Conservation (phyloP, 2,888 invertebrate genomes). For the Pyrocoelia pectoralis region DNA sequence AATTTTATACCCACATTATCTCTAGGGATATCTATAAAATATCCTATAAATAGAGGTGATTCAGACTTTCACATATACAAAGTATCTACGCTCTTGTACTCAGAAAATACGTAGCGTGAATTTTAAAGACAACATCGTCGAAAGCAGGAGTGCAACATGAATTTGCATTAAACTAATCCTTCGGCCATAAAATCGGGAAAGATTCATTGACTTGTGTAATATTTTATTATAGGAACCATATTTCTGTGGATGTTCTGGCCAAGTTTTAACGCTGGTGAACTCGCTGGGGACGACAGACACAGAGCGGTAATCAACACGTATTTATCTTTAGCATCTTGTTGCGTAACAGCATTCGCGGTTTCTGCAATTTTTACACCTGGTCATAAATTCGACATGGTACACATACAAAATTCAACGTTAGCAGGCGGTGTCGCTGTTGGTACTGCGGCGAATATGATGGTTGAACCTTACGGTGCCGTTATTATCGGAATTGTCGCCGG, state of each 20-base stretch:
- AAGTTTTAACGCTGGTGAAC: slow-evolving; percentile 90
- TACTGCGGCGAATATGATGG: slow-evolving; percentile 81
- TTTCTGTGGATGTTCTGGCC: slow-evolving; percentile 99
- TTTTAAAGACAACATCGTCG: no score
- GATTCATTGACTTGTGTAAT: no score
- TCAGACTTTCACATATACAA: no score
- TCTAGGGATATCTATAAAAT: slow-evolving; percentile 8
- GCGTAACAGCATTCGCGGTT: slow-evolving; percentile 83
- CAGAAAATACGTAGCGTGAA: no score
- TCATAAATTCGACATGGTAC: slow-evolving; percentile 89
- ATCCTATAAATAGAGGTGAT: not conserved
- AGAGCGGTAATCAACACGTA: slow-evolving; percentile 95
- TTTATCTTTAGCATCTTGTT: slow-evolving; percentile 82
- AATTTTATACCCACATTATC: slow-evolving; percentile 7
- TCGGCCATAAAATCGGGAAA: no score
- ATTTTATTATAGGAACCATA: slow-evolving; percentile 81
- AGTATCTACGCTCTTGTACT: no score
- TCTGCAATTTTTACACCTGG: slow-evolving; percentile 79
- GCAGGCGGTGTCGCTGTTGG: slow-evolving; percentile 95
- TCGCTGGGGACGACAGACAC: slow-evolving; percentile 75
- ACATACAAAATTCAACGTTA: slow-evolving; percentile 92
- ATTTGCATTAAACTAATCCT: no score
- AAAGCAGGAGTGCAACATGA: no score
- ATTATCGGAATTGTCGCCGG: slow-evolving; percentile 82
- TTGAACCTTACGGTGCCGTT: slow-evolving; percentile 84